Conservation (phyloP, 2,113 vertebrate genomes). For the Ursus arctos region DNA sequence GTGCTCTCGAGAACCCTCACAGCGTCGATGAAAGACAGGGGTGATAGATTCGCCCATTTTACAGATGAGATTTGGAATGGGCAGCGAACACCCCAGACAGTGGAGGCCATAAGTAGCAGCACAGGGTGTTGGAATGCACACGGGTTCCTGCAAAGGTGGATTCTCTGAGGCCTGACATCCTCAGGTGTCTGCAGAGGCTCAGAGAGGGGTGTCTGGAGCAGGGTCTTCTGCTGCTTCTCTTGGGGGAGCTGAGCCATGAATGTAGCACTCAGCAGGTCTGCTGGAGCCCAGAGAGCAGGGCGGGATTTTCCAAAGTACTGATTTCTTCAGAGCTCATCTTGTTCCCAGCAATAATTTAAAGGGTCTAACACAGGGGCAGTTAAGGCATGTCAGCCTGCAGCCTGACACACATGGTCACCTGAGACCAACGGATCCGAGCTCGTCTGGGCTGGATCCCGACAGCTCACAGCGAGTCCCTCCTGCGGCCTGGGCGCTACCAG, state of each 20-base stretch:
- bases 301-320: neutral
- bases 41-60: neutral
- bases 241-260: neutral
- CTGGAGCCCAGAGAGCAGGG: neutral
- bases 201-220: neutral
- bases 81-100: neutral
- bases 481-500: rapidly evolving
- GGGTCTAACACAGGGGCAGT: too few species aligned
- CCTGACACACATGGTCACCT: neutral
- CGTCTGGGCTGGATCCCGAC: neutral
- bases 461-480: neutral
- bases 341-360: neutral
- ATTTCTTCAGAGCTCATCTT: neutral
- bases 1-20: neutral
- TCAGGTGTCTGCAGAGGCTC: neutral
- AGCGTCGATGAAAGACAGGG: neutral
- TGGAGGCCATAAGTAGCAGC: rapidly evolving
- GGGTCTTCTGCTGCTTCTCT: neutral
- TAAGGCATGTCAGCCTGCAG: neutral
- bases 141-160: neutral
- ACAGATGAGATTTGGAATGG: slow-evolving; percentile 4
- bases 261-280: neutral
- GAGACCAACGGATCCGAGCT: neutral
- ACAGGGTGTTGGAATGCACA: neutral
- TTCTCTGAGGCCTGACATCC: neutral